Percentiles rank a stretch among this genome's conserved stretches.
Conservation (phyloP, 2,888 invertebrate species). For the Melanostoma scalare region DNA sequence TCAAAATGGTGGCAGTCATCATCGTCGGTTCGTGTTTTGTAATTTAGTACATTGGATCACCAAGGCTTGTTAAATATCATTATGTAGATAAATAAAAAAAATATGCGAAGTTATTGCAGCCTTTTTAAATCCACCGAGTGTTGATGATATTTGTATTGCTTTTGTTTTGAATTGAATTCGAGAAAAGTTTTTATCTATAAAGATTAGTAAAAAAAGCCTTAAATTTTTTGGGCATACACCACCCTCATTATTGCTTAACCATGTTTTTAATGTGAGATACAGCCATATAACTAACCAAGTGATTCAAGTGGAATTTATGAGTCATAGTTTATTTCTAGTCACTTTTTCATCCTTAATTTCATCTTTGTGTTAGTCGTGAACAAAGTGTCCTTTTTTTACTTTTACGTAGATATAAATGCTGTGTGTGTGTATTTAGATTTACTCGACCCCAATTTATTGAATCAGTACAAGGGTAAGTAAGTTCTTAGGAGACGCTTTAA, state of each 20-base stretch:
- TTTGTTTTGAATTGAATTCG: constrained; percentile 6
- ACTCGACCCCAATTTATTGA: constrained; percentile 51
- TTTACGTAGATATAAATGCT: constrained; percentile 21
- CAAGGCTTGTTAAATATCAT: background rate
- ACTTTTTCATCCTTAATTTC: constrained; percentile 13
- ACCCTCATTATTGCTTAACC: constrained; percentile 35
- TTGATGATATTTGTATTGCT: background rate
- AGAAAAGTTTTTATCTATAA: background rate
- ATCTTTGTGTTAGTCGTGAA: constrained; percentile 21
- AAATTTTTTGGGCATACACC: constrained; percentile 21
- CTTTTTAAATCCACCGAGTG: constrained; percentile 2
- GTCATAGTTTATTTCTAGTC: constrained; percentile 39
- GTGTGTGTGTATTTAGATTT: constrained; percentile 44
- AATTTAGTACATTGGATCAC: constrained; percentile 25
- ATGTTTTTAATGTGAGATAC: constrained; percentile 47
- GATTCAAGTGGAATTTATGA: constrained; percentile 34
- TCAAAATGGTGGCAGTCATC: constrained; percentile 67
- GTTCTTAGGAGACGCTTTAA: constrained; percentile 37
- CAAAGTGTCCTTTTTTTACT: constrained; percentile 28
- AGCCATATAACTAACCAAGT: constrained; percentile 17
- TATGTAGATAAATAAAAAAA: background rate
- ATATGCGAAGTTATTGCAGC: too few species aligned
- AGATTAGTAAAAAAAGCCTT: constrained; percentile 42
- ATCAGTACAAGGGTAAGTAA: constrained; percentile 66
- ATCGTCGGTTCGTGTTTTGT: constrained; percentile 56